These are phyloP conservation scores for Ooceraea biroi DNA, from an alignment of 1,140 invertebrate genomes.

Conservation along the genomic window DNA sequence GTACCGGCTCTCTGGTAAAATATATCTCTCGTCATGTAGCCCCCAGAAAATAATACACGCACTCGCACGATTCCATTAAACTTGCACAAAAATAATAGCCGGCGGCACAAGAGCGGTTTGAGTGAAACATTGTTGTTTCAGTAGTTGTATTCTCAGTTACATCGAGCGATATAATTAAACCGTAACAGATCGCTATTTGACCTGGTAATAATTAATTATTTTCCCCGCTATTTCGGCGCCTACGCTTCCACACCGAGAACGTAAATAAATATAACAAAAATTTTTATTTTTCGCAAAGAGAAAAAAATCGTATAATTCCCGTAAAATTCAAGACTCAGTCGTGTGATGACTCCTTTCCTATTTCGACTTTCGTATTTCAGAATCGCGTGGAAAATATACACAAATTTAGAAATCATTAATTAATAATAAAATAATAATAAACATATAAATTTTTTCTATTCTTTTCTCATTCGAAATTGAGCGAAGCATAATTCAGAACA, in stretches of 20 bases:
- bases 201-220: neutral
- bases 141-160: slow-evolving; percentile 28
- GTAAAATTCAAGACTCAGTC: too few species aligned
- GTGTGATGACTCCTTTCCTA: too few species aligned
- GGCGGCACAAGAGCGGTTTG: slow-evolving; percentile 22
- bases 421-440: too few species aligned
- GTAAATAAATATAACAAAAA: neutral
- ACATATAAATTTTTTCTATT: too few species aligned
- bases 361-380: too few species aligned
- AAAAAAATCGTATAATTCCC: too few species aligned
- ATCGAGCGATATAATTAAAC: slow-evolving; percentile 28
- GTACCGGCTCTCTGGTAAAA: neutral
- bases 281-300: too few species aligned
- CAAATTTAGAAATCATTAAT: too few species aligned
- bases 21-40: slow-evolving; percentile 27
- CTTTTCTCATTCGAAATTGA: too few species aligned
- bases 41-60: slow-evolving; percentile 20
- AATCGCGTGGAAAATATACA: too few species aligned
- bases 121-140: slow-evolving; percentile 39
- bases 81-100: slow-evolving; percentile 39
- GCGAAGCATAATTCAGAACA: too few species aligned
- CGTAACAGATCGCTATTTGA: neutral
- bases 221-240: neutral
- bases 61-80: slow-evolving; percentile 45
- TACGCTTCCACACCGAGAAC: neutral